Evolutionary conservation across 2,113 vertebrate genomes (phyloP), one percentile per base, ranked within the genome.

Genomic region (Pteropus alecto): DNA sequence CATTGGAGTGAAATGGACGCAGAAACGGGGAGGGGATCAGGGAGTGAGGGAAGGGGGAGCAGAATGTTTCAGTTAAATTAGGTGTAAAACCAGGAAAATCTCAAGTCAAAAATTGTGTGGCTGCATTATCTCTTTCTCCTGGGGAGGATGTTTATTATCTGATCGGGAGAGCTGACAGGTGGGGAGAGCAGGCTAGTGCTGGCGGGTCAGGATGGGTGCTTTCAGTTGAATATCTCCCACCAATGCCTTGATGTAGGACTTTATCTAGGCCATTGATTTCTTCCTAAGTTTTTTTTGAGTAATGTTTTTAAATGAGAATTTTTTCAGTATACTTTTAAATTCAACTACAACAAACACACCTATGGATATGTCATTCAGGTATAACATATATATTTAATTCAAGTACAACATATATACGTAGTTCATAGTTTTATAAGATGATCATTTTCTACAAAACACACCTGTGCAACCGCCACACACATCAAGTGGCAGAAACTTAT

Each of bases 61-160:
- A 90, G 70, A 51, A n/a, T 5, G 84, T n/a, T 30, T 89, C n/a
- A 24, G 85, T 83, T 41, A 85, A 82, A 96, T 91, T 60, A 93
- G 28, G 56, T 95, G 93, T 41, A 81, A 83, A 95, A 22, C 13
- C 46, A 91, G 95, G 76, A 88, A 78, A 38, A 58, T 77, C 78
- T 97, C 68, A 61, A 94, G 86, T 92, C 24, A 71, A 56, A 90
- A 51, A 70, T 16, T 7, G 33, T 28, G 41, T 33, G 46, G 88
- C 77, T 97, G 58, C 41, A 38, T 70, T 26, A 41, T 41, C 79
- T 87, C 35, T 94, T 94, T 90, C 74, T 90, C 83, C 78, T 60
- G 79, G 73, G 76, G 33, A 83, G 67, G 33, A 63, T 60, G 28
- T 94, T 74, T 51, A 46, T 87, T 43, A 67, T 30, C 30, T 33